Evolutionary conservation across 2,888 invertebrate species (phyloP), one percentile per base, ranked within the genome.

Genomic region (Drosophila pseudotakahashii): DNA sequence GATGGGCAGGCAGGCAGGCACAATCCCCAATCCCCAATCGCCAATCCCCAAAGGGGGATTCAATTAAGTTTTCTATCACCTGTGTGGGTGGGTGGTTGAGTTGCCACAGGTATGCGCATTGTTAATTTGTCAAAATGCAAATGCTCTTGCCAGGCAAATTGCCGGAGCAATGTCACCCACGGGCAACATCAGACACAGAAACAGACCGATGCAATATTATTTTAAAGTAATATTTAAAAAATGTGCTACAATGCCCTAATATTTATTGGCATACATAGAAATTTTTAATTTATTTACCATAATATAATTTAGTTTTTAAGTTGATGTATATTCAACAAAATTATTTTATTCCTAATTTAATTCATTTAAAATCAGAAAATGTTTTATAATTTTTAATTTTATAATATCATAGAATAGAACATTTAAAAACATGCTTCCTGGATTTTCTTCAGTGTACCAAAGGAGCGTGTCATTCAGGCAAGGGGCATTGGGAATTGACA

Each of bases 41-140:
- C 26, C 26, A 26, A 26, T 26, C 26, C 26, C 51, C 60, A 50
- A 19, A 30, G 16, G 55, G 52, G 51, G 60, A 73, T 62, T 73
- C 82, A 74, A 81, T 76, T 85, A 76, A 73, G 76, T 58, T 66
- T 61, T 59, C 74, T 66, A 61, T 30, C 48, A 52, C 13, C 37
- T 53, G 57, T 34, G 54, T 14, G 55, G 34, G 58, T 14, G 55
- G 34, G 58, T 30, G 23, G 41, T 11, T 45, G 39, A 26, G 36
- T n/a, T 10, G 39, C 44, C 41, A 10, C 50, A 55, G 55, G 37
- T 57, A 50, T 57, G 57, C 50, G 41, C 50, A 51, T 67, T 67
- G 57, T 68, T 50, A 67, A 48, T 58, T 71, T 72, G 69, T 68
- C 60, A 69, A 58, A 52, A 62, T 70, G 47, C 60, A 62, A 51